Evolutionary conservation across 2,113 vertebrate genomes (phyloP), one percentile per base, ranked within the genome.

Genomic region (Eolophus roseicapilla): DNA sequence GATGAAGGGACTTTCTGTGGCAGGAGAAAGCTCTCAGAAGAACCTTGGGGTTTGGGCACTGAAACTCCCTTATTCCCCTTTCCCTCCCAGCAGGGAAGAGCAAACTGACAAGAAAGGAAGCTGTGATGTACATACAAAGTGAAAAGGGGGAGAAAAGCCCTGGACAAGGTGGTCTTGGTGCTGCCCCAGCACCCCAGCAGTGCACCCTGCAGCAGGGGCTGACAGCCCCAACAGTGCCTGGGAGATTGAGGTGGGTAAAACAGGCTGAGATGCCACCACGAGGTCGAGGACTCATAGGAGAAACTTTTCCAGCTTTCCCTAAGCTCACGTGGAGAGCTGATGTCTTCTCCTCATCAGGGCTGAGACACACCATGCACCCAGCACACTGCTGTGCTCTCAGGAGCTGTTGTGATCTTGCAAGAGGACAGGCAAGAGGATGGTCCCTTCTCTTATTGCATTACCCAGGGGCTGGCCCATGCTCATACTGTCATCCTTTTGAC

Each of bases 301-400:
- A 53, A 88, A 37, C 17, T 9, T 21, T 20, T 8, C 9, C 25
- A 37, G 20, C 43, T 71, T 35, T 43, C 9, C 19, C 25, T 0
- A 7, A 39, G 47, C 8, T 49, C 65, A 35, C 52, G 10, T 12
- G 35, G 39, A 86, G 55, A 16, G 24, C 0, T 2, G 27, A 9
- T 4, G 4, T 24, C 28, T 9, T 46, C 53, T 35, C 19, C 41
- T 37, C 3, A 33, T 28, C 8, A 35, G 43, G 70, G 57, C 64
- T 23, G 18, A 17, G 39, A 2, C 5, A 2, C 28, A 1, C 11
- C 2, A 2, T 3, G 29, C 33, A 12, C 2, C 21, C 17, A 18
- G 25, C 41, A 2, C 8, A 1, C 28, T 39, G 27, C 60, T 33
- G 28, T 5, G 71, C 9, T 29, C 52, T 27, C 2, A 0, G 46